Percentiles rank a stretch among this genome's conserved stretches.
Conservation (phyloP, 2,113 vertebrate genomes). For the Triplophysa dalaica region DNA sequence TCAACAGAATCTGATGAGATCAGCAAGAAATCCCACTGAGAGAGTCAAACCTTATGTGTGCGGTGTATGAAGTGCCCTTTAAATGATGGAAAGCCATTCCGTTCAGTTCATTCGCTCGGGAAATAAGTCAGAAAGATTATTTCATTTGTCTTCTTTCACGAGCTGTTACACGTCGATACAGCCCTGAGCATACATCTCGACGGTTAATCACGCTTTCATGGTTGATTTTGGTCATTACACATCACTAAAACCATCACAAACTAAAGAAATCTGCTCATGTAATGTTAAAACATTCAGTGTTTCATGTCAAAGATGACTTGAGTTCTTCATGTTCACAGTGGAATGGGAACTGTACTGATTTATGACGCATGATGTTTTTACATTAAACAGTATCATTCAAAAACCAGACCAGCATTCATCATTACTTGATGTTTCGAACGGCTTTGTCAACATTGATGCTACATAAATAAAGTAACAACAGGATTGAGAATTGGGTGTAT, state of each 20-base stretch:
- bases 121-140: conserved; percentile 41
- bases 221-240: conserved; percentile 43
- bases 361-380: no score
- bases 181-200: background rate
- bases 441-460: no score
- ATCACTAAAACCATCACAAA: conserved; percentile 46
- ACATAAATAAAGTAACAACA: no score
- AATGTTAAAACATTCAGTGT: background rate
- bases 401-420: no score
- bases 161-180: conserved; percentile 43
- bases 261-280: conserved; percentile 36
- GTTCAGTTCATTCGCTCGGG: background rate
- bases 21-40: no score
- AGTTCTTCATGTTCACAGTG: background rate
- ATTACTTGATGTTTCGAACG: no score
- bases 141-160: conserved; percentile 39
- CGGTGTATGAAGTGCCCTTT: conserved; percentile 54
- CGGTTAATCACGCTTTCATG: conserved; percentile 41
- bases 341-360: background rate
- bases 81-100: conserved; percentile 30
- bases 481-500: no score
- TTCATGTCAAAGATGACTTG: no score
- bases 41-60: background rate
- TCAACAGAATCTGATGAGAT: no score
- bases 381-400: no score